A percentile compares a stretch with the other conserved stretches of the same genome.
phyloP scores from a whole-genome alignment of 2,888 invertebrate genomes.

The Caenorhabditis japonica region DNA sequence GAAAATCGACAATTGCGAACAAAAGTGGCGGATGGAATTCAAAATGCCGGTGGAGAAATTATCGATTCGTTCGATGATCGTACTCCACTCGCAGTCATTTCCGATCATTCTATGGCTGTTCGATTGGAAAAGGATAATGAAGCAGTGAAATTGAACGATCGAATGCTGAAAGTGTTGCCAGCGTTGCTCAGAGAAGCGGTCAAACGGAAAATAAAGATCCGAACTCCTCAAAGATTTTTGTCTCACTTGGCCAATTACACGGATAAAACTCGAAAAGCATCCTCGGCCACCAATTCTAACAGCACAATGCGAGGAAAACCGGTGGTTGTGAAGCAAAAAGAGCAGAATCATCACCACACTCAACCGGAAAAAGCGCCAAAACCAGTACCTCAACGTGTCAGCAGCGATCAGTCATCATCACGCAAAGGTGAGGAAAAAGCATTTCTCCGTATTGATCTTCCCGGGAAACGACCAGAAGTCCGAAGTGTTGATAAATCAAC shows the following conservation, averaged over 20 bases:
- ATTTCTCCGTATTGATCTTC: conserved; percentile 33
- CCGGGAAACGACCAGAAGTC: conserved; percentile 28
- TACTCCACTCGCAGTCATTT: conserved; percentile 19
- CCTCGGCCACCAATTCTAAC: conserved; percentile 34
- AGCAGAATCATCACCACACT: not conserved
- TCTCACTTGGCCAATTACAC: no score
- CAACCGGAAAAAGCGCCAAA: not conserved
- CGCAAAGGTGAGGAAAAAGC: not conserved
- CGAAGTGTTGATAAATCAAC: not conserved
- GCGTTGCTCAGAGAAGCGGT: conserved; percentile 39
- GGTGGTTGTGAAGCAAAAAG: not conserved
- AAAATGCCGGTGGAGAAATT: conserved; percentile 8
- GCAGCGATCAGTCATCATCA: not conserved
- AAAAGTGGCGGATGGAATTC: conserved; percentile 11
- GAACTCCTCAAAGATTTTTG: not conserved
- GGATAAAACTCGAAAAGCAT: no score
- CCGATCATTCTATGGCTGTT: conserved; percentile 27
- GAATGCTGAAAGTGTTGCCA: conserved; percentile 23
- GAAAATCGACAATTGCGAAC: conserved; percentile 20
- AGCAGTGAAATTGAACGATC: conserved; percentile 1
- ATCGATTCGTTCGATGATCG: conserved; percentile 30
- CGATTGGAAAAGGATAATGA: conserved; percentile 6
- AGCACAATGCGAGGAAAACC: conserved; percentile 33
- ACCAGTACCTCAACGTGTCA: not conserved
- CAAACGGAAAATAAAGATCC: conserved; percentile 15